A percentile compares a stretch with the other conserved stretches of the same genome.
phyloP scores from a whole-genome alignment of 2,797 vertebrate genomes.

The Sorex maritimensis region DNA sequence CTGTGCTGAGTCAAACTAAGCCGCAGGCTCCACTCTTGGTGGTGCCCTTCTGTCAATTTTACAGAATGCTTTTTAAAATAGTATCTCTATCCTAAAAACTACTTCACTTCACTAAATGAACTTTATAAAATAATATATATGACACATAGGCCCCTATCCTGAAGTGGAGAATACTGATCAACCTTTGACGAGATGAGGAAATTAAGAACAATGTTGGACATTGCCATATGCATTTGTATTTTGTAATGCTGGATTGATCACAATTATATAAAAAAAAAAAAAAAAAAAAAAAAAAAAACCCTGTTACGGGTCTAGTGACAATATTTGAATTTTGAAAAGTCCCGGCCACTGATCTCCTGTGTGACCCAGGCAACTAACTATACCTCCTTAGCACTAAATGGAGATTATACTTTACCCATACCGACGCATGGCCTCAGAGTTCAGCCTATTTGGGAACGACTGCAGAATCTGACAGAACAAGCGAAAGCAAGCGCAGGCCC shows the following conservation, averaged over 20 bases:
- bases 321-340: slow-evolving; percentile 20
- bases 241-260: not conserved
- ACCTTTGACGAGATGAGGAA: slow-evolving; percentile 17
- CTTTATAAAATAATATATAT: not conserved
- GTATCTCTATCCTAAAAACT: not conserved
- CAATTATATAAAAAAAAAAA: too few species aligned
- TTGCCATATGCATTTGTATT: not conserved
- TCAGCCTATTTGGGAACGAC: not conserved
- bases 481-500: not conserved
- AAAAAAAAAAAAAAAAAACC: too few species aligned
- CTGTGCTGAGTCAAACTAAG: too few species aligned
- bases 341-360: not conserved
- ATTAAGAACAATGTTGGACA: slow-evolving; percentile 1
- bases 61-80: not conserved
- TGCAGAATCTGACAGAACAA: not conserved
- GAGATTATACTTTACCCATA: too few species aligned
- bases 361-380: too few species aligned
- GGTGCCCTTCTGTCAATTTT: slow-evolving; percentile 7
- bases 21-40: too few species aligned
- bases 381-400: too few species aligned
- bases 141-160: not conserved
- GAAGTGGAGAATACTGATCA: not conserved
- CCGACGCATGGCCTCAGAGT: too few species aligned
- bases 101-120: not conserved
- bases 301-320: not conserved